Percentiles rank a stretch among this genome's conserved stretches.
phyloP scores from a whole-genome alignment of 35 echinoderm and acorn worm genomes.

The Patiria miniata region DNA sequence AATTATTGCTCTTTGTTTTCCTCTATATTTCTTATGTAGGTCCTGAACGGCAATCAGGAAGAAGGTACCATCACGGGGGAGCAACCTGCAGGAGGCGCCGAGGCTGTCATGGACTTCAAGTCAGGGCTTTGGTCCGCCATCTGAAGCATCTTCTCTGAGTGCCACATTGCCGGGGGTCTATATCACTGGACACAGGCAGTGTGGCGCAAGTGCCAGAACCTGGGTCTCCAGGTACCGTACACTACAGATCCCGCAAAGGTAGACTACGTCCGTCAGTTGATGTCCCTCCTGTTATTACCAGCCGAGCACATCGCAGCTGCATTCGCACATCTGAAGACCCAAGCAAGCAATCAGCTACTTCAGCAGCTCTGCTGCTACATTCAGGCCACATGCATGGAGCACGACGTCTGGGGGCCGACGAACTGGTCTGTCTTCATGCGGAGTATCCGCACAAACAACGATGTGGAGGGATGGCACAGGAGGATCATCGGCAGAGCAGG shows the following conservation, averaged over 20 bases:
- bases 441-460: too few relatives aligned
- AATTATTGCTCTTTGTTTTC: neutral
- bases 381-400: too few relatives aligned
- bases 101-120: slow-evolving; percentile 54
- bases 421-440: too few relatives aligned
- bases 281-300: slow-evolving; percentile 40
- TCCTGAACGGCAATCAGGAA: neutral
- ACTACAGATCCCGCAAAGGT: neutral
- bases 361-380: too few relatives aligned
- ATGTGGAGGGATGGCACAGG: too few relatives aligned
- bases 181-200: neutral
- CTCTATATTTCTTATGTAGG: neutral
- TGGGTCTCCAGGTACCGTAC: slow-evolving; percentile 22
- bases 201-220: slow-evolving; percentile 31
- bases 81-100: neutral
- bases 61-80: neutral
- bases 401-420: too few relatives aligned
- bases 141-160: neutral
- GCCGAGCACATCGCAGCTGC: neutral
- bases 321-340: neutral
- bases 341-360: too few relatives aligned
- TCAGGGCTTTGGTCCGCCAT: slow-evolving; percentile 28
- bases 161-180: neutral
- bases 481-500: too few relatives aligned
- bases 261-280: slow-evolving; percentile 30